Evolutionary conservation across 1,140 invertebrate genomes (phyloP).

Genomic region (Penaeus indicus): DNA sequence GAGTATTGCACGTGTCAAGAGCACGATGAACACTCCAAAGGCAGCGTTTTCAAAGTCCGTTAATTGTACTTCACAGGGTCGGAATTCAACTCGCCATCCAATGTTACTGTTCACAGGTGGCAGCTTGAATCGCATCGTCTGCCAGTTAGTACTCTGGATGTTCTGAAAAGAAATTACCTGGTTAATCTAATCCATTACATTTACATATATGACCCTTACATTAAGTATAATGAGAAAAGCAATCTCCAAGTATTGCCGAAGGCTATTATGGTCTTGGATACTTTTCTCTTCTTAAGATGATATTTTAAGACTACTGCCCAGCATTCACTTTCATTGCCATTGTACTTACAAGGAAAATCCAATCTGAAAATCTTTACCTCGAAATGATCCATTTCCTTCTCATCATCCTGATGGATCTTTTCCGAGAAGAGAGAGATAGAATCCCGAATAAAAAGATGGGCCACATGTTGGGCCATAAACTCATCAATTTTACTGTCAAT

Average conservation of each 20-base stretch:
- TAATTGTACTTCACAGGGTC: conserved; percentile 97
- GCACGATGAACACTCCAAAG: conserved; percentile 97
- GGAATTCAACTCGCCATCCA: conserved; percentile 99
- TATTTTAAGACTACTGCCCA: background rate
- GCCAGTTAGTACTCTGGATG: conserved; percentile 99
- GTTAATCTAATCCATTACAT: conserved; percentile 42
- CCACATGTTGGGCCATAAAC: conserved; percentile 92
- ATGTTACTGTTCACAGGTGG: conserved; percentile 95
- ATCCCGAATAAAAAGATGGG: conserved; percentile 98
- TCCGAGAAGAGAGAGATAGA: conserved; percentile 96
- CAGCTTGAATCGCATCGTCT: conserved; percentile 99
- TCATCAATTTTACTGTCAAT: conserved; percentile 90
- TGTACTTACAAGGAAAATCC: too few species aligned
- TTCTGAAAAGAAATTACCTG: conserved; percentile 78
- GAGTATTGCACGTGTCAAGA: conserved; percentile 96
- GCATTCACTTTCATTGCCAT: background rate
- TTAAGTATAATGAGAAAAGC: background rate
- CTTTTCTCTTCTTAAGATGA: too few species aligned
- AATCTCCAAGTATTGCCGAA: background rate
- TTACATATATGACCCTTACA: background rate
- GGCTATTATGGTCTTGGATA: background rate
- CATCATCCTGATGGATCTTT: conserved; percentile 94
- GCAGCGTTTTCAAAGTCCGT: conserved; percentile 99
- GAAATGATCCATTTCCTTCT: conserved; percentile 97
- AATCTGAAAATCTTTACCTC: conserved; percentile 78